Base-by-base conservation (phyloP, 2,797 vertebrate species). In the Holocentrus rufus region DNA sequence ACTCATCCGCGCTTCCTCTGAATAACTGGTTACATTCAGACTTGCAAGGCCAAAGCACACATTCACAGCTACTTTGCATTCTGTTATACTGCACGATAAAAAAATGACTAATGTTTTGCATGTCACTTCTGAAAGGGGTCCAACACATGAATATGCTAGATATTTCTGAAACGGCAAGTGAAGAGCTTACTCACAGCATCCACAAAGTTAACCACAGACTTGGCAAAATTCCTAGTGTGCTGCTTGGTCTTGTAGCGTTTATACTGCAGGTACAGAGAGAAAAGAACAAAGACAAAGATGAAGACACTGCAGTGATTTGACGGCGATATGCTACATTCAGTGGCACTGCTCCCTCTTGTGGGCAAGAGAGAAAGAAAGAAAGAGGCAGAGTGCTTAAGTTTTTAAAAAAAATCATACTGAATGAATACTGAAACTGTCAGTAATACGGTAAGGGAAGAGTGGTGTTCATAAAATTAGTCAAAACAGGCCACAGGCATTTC, bases 161-260 rank as follows among this genome's bases (percentile, higher is more conserved):
- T 23, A 56, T 65, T 53, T 60, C 81, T 59, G 23, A 65, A 67
- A 66, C 87, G 90, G 46, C 85, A 91, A 91, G 76, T 87, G 82
- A 92, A 92, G 85, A 90, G 55, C 57, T 83, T 94, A 98, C 98
- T 98, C 93, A 99, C 98, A 84, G 94, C 94, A 89, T 99, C 97
- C 85, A 99, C 96, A 72, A 98, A 90, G 90, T 99, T 99, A 88
- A 98, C 96, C 88, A 98, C 96, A 46, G 97, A 98, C 87, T 99
- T 99, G 14, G 96, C 98, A 84, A 97, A 98, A 86, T 97, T 98
- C 85, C 89, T 95, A 2, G 95, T 94, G 71, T 96, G 95, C 81
- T 94, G 95, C 85, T 94, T 96, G 81, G 92, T 97, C 77, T 93
- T 96, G 80, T 96, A 94, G 72, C 95, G 95, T 92, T 95, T 98